These are phyloP conservation scores for Anthonomus grandis DNA, from an alignment of 1,140 invertebrate genomes.

Conservation along the genomic window DNA sequence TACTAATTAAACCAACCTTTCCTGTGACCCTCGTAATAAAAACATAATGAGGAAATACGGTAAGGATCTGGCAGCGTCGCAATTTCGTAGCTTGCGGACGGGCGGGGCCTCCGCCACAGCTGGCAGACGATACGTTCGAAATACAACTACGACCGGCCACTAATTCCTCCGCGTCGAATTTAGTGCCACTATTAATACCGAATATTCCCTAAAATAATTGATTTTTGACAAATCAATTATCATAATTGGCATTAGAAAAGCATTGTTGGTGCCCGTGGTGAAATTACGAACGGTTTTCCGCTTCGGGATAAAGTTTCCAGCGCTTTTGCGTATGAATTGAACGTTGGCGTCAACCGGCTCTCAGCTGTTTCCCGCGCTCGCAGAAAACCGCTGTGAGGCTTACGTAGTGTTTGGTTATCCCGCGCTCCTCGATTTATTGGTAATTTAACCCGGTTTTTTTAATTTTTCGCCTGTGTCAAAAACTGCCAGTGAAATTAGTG, in stretches of 20 bases:
- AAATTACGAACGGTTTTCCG: no score
- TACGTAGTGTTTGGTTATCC: slow-evolving; percentile 46
- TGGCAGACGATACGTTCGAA: slow-evolving; percentile 56
- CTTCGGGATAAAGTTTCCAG: slow-evolving; percentile 14
- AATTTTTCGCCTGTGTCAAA: slow-evolving; percentile 23
- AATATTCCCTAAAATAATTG: neutral
- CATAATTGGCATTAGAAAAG: no score
- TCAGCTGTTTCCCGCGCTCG: slow-evolving; percentile 67
- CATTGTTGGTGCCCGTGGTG: no score
- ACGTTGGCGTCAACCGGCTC: slow-evolving; percentile 50
- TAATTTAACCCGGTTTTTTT: slow-evolving; percentile 31
- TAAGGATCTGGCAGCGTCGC: slow-evolving; percentile 15
- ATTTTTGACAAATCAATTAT: no score
- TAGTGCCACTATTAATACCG: slow-evolving; percentile 44
- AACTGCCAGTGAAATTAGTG: slow-evolving; percentile 20
- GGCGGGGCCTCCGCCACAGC: slow-evolving; percentile 54
- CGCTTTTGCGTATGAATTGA: slow-evolving; percentile 51
- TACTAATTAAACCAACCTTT: neutral
- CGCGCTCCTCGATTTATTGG: slow-evolving; percentile 40
- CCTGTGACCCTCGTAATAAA: neutral
- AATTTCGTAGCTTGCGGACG: slow-evolving; percentile 1
- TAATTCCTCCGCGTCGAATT: slow-evolving; percentile 51
- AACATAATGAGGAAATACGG: neutral
- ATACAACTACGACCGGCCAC: slow-evolving; percentile 40
- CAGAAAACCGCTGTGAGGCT: slow-evolving; percentile 55